Percentiles rank a stretch among this genome's conserved stretches.
phyloP scores from a whole-genome alignment of 2,797 vertebrate genomes.

The Tenualosa ilisha region DNA sequence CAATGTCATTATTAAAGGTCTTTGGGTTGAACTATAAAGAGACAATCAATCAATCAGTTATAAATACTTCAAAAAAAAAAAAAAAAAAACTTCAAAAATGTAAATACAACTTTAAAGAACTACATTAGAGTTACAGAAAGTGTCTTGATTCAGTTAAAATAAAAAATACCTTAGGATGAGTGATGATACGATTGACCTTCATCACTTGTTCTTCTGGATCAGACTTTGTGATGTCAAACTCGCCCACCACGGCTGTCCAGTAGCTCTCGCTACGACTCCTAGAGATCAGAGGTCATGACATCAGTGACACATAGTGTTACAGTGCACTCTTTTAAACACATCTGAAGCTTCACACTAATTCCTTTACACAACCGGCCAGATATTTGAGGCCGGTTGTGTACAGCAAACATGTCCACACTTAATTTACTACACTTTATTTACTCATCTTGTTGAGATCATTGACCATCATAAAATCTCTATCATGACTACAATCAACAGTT shows the following conservation, averaged over 20 bases:
- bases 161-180: slow-evolving; percentile 78
- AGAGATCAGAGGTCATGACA: slow-evolving; percentile 23
- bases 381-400: not conserved
- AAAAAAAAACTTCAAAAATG: too few relatives aligned
- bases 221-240: slow-evolving; percentile 81
- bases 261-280: slow-evolving; percentile 86
- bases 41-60: not conserved
- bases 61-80: not conserved
- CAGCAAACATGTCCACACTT: too few relatives aligned
- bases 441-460: not conserved
- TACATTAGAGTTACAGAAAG: too few relatives aligned
- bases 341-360: not conserved
- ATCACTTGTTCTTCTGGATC: slow-evolving; percentile 78
- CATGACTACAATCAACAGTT: not conserved
- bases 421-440: not conserved
- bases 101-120: too few relatives aligned
- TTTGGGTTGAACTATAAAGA: slow-evolving; percentile 85
- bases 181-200: slow-evolving; percentile 86
- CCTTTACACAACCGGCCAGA: not conserved
- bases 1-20: slow-evolving; percentile 91
- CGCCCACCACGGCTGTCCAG: slow-evolving; percentile 87
- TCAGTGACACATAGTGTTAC: not conserved
- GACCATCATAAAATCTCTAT: not conserved
- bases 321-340: not conserved
- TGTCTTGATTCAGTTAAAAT: too few relatives aligned